Evolutionary conservation across 2,113 vertebrate genomes (phyloP), one percentile per base, ranked within the genome.

Genomic region (Lophius piscatorius): DNA sequence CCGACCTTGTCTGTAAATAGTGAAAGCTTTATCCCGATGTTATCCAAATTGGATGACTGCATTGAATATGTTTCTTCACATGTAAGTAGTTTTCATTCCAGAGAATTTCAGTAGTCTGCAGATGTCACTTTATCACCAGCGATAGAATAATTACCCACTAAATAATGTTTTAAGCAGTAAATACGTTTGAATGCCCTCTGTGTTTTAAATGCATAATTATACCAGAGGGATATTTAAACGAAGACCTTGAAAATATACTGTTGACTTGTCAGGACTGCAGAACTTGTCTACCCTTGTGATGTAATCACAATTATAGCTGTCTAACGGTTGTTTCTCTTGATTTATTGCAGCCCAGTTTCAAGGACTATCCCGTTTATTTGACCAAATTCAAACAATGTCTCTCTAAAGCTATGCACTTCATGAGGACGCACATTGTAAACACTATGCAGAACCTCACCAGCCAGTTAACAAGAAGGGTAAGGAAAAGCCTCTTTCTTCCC

Each of bases 1-100:
- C 92, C 95, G 9, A 95, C 94, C 0, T 77, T 98, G 48, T 98
- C 97, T 0, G 97, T 99, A 83, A 99, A 96, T 88, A 96, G 93
- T 76, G 97, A 99, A 89, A 95, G 95, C 72, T 99, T 99, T 89
- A 94, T 99, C 80, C 95, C 97, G 16, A 97, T 95, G 94, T 90
- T 99, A 51, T 94, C 96, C 45, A 98, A 96, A 70, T 77, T 99
- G 70, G 97, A 99, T 84, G 95, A 98, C 82, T 98, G 97, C 86
- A 94, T 99, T 71, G 91, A 93, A 10, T 98, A 99, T 46, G 95
- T 98, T 83, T 97, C 97, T 24, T 94, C 94, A 4, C 93, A 99
- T 68, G 97, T 99, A 90, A 95, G 97, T 93, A 55, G 13, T 23
- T 42, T 13, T 6, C 12, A 3, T n/a, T 39, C 8, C 26, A 7